phyloP scores from a whole-genome alignment of 1,140 invertebrate genomes.

The Drosophila yakuba region DNA sequence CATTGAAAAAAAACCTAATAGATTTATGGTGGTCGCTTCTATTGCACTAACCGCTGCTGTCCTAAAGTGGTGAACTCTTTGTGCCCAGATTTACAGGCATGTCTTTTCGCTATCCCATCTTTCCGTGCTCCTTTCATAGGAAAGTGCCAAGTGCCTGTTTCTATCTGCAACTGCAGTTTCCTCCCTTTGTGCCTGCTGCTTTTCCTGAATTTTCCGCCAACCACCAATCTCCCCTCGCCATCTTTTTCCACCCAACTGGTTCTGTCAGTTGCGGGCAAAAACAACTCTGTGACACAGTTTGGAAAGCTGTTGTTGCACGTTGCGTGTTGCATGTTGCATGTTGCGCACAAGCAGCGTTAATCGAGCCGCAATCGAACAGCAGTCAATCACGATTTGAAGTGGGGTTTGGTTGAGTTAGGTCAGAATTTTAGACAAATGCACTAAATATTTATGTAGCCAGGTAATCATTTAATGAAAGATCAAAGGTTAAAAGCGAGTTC shows the following conservation, averaged over 20 bases:
- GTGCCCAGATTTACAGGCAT: conserved; percentile 1
- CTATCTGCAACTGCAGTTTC: conserved; percentile 6
- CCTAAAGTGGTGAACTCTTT: background rate
- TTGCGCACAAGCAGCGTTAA: conserved; percentile 2
- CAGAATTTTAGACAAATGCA: conserved; percentile 14
- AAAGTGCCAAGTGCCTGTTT: conserved; percentile 29
- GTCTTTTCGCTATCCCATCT: conserved; percentile 1
- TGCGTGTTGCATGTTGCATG: conserved; percentile 22
- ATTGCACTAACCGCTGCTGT: background rate
- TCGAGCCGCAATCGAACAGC: conserved; percentile 29
- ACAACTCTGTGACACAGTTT: conserved; percentile 43
- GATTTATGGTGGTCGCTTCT: background rate
- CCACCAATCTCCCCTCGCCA: no score
- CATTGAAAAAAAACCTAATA: no score
- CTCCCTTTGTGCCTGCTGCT: background rate
- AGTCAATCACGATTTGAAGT: conserved; percentile 12
- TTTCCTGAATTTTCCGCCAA: conserved; percentile 14
- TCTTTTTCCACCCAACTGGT: conserved; percentile 49
- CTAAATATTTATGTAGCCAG: background rate
- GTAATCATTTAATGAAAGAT: background rate
- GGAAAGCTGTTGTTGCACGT: conserved; percentile 23
- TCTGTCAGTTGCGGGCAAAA: conserved; percentile 39
- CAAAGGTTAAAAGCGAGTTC: conserved; percentile 15
- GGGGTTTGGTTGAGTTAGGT: conserved; percentile 17
- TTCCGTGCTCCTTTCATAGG: conserved; percentile 8